Percentiles rank a stretch among this genome's conserved stretches.
Conservation (phyloP, 2,797 vertebrate genomes). For the Decapterus maruadsi region DNA sequence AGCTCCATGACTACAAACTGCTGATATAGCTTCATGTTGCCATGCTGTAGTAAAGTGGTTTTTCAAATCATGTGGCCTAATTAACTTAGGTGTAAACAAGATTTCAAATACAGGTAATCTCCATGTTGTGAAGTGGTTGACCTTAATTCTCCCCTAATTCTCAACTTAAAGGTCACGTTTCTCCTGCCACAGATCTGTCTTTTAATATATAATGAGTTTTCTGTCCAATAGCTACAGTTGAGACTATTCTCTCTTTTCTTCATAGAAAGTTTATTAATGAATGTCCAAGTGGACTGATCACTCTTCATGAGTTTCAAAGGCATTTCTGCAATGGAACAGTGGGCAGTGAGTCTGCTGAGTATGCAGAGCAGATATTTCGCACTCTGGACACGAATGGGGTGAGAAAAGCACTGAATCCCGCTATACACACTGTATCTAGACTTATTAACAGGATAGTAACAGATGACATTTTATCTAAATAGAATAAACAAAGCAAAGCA, state of each 20-base stretch:
- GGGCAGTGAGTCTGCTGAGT: conserved; percentile 76
- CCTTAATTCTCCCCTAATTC: conserved; percentile 58
- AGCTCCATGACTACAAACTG: neutral
- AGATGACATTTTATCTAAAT: neutral
- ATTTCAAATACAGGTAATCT: conserved; percentile 52
- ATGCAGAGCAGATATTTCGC: conserved; percentile 82
- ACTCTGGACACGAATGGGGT: conserved; percentile 80
- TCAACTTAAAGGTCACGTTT: conserved; percentile 25
- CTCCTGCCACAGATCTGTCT: neutral
- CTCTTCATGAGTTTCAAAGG: conserved; percentile 80
- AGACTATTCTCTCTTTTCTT: neutral
- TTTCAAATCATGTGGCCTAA: conserved; percentile 49
- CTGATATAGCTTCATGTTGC: conserved; percentile 11
- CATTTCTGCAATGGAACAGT: conserved; percentile 83
- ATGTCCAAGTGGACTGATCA: conserved; percentile 81
- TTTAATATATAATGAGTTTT: neutral
- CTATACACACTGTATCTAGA: neutral
- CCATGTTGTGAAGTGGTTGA: conserved; percentile 32
- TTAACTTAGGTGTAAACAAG: conserved; percentile 49
- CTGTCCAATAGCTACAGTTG: neutral
- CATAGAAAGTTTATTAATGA: conserved; percentile 82
- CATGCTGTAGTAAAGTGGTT: conserved; percentile 29
- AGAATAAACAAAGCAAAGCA: neutral
- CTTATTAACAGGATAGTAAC: neutral
- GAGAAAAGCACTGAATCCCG: conserved; percentile 14